These are phyloP conservation scores for Muscicapa adusta DNA, from an alignment of 2,113 vertebrate genomes.

Conservation along the genomic window DNA sequence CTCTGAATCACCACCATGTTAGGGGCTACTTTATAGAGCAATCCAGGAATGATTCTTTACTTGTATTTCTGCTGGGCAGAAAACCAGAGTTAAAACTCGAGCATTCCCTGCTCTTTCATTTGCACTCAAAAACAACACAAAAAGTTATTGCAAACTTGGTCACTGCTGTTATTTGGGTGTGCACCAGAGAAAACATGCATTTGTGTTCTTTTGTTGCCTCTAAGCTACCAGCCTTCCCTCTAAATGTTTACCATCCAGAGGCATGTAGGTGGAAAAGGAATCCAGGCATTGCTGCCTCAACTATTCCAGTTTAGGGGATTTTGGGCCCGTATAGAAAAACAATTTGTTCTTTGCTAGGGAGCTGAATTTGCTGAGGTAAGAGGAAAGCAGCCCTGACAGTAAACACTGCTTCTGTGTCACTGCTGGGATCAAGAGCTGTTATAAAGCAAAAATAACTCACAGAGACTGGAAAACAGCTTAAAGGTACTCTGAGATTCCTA, in stretches of 20 bases:
- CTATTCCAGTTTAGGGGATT: background rate
- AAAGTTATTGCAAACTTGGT: background rate
- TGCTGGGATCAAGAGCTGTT: background rate
- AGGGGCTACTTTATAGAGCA: background rate
- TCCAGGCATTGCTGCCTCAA: slow-evolving; percentile 20
- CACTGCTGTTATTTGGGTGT: background rate
- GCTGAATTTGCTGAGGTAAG: slow-evolving; percentile 41
- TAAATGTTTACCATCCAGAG: slow-evolving; percentile 18
- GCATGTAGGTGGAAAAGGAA: slow-evolving; percentile 57
- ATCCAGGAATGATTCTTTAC: background rate
- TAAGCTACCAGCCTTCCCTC: background rate
- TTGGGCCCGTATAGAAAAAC: background rate
- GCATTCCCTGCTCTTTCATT: background rate
- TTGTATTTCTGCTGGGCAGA: background rate
- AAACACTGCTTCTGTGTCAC: slow-evolving; percentile 1
- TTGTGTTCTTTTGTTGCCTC: slow-evolving; percentile 8
- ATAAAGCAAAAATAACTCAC: background rate
- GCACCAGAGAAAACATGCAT: background rate
- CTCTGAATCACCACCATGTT: background rate
- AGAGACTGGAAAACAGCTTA: background rate
- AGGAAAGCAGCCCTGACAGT: background rate
- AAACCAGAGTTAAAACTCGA: background rate
- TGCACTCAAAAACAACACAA: background rate
- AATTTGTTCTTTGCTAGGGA: background rate
- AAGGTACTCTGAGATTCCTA: background rate